Conservation (phyloP, 1,140 invertebrate genomes). For the Gryon sp. region DNA sequence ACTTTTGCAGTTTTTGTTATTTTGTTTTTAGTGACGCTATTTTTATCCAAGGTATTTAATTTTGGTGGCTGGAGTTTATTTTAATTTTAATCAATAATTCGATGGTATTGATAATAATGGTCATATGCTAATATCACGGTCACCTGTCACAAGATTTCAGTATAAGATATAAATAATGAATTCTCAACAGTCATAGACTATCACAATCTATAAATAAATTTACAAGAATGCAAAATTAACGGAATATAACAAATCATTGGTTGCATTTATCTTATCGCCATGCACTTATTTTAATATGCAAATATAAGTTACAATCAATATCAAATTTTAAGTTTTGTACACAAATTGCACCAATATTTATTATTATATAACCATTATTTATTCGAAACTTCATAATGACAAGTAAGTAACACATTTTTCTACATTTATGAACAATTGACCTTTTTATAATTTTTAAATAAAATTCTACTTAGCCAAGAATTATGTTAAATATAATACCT, state of each 20-base stretch:
- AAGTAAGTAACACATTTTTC: slow-evolving; percentile 1
- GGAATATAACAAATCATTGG: slow-evolving; percentile 16
- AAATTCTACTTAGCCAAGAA: too few relatives aligned
- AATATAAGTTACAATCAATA: slow-evolving; percentile 17
- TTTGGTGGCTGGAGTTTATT: slow-evolving; percentile 30
- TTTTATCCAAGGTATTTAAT: slow-evolving; percentile 6
- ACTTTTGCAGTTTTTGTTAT: too few relatives aligned
- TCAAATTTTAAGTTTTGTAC: too few relatives aligned
- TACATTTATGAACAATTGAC: not conserved
- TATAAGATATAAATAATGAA: slow-evolving; percentile 36
- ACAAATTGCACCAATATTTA: too few relatives aligned
- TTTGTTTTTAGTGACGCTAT: too few relatives aligned
- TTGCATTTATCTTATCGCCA: slow-evolving; percentile 18
- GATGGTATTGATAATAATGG: slow-evolving; percentile 33
- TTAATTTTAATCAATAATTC: slow-evolving; percentile 32
- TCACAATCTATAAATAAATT: slow-evolving; percentile 9
- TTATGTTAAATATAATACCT: too few relatives aligned
- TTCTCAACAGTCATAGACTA: slow-evolving; percentile 19
- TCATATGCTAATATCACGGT: slow-evolving; percentile 45
- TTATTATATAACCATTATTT: too few relatives aligned
- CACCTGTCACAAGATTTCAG: slow-evolving; percentile 41
- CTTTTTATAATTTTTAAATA: too few relatives aligned
- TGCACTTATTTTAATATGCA: slow-evolving; percentile 2
- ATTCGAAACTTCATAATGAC: too few relatives aligned
- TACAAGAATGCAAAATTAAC: not conserved